Conservation (phyloP, 2,888 invertebrate genomes). For the Sarcophaga subvicina region DNA sequence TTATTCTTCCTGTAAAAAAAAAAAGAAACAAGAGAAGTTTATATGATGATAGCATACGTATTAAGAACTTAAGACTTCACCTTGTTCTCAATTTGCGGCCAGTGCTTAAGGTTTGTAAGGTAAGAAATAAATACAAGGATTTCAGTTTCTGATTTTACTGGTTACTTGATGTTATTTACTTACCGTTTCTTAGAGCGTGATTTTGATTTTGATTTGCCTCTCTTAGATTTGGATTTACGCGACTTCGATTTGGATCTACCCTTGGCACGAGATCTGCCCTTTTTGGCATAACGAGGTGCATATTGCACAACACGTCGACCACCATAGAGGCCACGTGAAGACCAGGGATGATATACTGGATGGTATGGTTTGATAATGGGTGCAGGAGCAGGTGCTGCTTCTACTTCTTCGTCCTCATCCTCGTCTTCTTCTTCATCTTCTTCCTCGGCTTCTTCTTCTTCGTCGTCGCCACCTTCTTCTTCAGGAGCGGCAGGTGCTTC, state of each 20-base stretch:
- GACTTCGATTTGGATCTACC: constrained; percentile 33
- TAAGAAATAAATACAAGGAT: neutral
- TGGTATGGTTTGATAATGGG: constrained; percentile 43
- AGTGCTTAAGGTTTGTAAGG: constrained; percentile 16
- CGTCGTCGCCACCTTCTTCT: constrained; percentile 56
- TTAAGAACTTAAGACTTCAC: neutral
- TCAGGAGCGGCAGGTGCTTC: constrained; percentile 66
- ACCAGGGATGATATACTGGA: constrained; percentile 60
- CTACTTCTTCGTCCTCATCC: constrained; percentile 27
- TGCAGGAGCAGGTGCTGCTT: constrained; percentile 38
- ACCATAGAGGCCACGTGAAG: constrained; percentile 31
- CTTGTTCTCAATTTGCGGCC: constrained; percentile 23
- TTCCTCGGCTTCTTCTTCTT: constrained; percentile 66
- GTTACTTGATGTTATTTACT: constrained; percentile 1
- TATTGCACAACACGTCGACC: constrained; percentile 21
- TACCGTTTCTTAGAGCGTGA: constrained; percentile 57
- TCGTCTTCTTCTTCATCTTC: constrained; percentile 65
- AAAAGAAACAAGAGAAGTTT: neutral
- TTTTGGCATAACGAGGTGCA: constrained; percentile 19
- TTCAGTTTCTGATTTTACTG: neutral
- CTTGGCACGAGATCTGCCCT: constrained; percentile 42
- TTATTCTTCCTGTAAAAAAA: constrained; percentile 40
- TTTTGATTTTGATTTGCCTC: constrained; percentile 42
- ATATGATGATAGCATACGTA: neutral
- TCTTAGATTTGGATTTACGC: constrained; percentile 40